Percentiles rank a stretch among this genome's conserved stretches.
phyloP scores from a whole-genome alignment of 1,140 invertebrate species.

The Pantala flavescens region DNA sequence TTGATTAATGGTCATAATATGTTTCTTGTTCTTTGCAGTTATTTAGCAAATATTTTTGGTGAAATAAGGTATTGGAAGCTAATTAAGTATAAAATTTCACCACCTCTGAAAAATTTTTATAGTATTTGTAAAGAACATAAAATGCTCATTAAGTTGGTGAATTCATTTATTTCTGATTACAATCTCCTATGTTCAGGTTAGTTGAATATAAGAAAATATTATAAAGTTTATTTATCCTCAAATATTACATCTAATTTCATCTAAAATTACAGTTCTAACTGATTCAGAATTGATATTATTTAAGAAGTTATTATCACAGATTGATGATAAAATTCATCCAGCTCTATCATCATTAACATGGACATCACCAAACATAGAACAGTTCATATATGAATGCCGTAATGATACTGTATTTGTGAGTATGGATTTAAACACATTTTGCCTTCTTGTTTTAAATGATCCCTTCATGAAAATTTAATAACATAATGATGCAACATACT shows the following conservation, averaged over 20 bases:
- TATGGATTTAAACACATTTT: neutral
- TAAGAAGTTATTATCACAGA: neutral
- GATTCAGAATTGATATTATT: neutral
- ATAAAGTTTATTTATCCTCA: slow-evolving; percentile 62
- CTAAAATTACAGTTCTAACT: neutral
- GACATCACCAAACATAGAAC: neutral
- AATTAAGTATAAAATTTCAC: slow-evolving; percentile 52
- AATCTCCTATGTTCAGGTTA: slow-evolving; percentile 61
- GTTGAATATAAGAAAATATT: slow-evolving; percentile 59
- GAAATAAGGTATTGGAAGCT: slow-evolving; percentile 60
- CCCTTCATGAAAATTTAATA: neutral
- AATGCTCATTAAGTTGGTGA: slow-evolving; percentile 41
- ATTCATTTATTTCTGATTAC: slow-evolving; percentile 36
- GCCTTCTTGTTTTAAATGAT: neutral
- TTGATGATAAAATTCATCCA: neutral
- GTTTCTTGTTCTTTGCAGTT: slow-evolving; percentile 31
- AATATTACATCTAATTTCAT: slow-evolving; percentile 8
- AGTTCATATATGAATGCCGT: neutral
- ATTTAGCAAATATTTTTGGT: slow-evolving; percentile 47
- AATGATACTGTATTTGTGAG: neutral
- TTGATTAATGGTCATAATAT: neutral
- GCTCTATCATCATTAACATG: neutral
- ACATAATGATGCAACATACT: neutral
- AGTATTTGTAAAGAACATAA: slow-evolving; percentile 38
- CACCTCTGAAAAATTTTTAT: slow-evolving; percentile 40